Evolutionary conservation across 2,797 vertebrate species (phyloP), one percentile per base, ranked within the genome.

Genomic region (Thaleichthys pacificus): DNA sequence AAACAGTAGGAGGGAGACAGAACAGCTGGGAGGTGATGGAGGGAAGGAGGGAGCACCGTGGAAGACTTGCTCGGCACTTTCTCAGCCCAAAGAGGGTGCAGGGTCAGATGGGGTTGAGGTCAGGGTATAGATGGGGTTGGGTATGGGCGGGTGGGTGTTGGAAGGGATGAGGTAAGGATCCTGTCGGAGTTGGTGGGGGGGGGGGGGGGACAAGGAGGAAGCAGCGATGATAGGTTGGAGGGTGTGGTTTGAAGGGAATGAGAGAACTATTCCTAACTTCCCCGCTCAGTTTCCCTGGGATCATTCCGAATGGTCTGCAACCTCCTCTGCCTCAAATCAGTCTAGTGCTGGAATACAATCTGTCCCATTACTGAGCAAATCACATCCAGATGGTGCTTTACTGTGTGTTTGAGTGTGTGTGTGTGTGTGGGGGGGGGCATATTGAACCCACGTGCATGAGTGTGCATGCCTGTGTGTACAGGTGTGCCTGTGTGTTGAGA

Each of bases 1-100:
- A 80, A 87, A 80, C 42, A 65, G 81, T 80, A 69, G 82, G 80
- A 73, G 68, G 76, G 77, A 73, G 57, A 56, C 51, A 64, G 80
- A 89, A 76, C 80, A 81, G 83, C 76, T 82, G 84, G 35, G 35
- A 75, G 76, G 63, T 35, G 68, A 38, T 30, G 49, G 75, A 69
- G 69, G 66, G 62, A 63, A 32, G 65, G 9, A 61, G 54, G 56
- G 28, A 30, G 17, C 32, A 38, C 61, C 19, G 12, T 3, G 30
- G 19, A 47, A 19, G 30, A 35, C 42, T 14, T 47, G 42, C 42
- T 47, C 42, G 3, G 42, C 42, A 47, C 11, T 47, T 47, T 24
- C 12, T 22, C n/a, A 30, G 26, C 28, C 28, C 5, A 26, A n/a
- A 17, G 28, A 12, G 11, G 19, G 19, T 32, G 54, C 0, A 30